Conservation (phyloP, 2,888 invertebrate species). For the Tetramorium bicarinatum region DNA sequence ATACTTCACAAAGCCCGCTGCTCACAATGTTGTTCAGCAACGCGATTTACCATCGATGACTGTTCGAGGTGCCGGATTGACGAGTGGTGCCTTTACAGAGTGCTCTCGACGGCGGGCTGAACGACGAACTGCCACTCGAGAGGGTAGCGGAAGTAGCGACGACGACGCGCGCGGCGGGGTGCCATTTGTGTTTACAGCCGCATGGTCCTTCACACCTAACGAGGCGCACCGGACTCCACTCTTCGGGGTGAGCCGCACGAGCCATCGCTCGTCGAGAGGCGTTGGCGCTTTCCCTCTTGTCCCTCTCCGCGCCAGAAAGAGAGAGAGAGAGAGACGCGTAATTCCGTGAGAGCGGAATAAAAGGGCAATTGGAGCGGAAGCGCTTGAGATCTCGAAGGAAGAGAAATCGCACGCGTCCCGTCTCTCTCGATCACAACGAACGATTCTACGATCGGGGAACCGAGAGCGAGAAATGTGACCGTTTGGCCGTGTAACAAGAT, state of each 20-base stretch:
- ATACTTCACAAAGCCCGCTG: neutral
- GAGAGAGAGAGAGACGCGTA: slow-evolving; percentile 27
- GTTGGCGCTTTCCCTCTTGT: slow-evolving; percentile 57
- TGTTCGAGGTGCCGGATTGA: slow-evolving; percentile 30
- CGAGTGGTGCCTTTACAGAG: slow-evolving; percentile 49
- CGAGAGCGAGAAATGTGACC: slow-evolving; percentile 78
- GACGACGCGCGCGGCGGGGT: slow-evolving; percentile 71
- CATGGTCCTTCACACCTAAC: slow-evolving; percentile 75
- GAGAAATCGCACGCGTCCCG: slow-evolving; percentile 53
- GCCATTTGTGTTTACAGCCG: slow-evolving; percentile 80
- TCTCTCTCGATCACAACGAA: slow-evolving; percentile 74
- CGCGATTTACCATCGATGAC: slow-evolving; percentile 39
- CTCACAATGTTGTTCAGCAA: slow-evolving; percentile 17
- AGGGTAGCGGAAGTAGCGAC: slow-evolving; percentile 63
- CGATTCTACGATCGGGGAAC: slow-evolving; percentile 56
- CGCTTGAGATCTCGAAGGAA: slow-evolving; percentile 60
- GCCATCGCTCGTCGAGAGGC: slow-evolving; percentile 42
- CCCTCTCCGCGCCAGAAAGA: slow-evolving; percentile 41
- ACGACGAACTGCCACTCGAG: slow-evolving; percentile 73
- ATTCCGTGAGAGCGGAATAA: slow-evolving; percentile 31
- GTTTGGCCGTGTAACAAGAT: slow-evolving; percentile 83
- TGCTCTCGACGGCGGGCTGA: slow-evolving; percentile 64
- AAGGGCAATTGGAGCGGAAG: slow-evolving; percentile 66
- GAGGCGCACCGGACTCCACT: slow-evolving; percentile 74
- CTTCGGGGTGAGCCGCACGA: slow-evolving; percentile 53